Conservation (phyloP, 1,140 invertebrate species). For the Hycleus phaleratus region DNA sequence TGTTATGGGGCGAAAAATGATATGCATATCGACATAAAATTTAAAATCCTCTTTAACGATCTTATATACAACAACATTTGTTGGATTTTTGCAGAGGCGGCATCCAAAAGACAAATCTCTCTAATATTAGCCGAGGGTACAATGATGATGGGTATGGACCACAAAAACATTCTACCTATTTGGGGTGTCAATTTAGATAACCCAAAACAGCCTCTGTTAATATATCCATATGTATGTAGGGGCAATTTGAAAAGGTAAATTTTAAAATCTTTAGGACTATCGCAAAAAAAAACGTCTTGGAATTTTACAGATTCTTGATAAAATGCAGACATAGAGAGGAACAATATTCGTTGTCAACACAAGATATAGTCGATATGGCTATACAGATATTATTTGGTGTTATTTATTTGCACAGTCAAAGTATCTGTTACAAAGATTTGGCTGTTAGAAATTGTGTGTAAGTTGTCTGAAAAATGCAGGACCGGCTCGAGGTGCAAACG, state of each 20-base stretch:
- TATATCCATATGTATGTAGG: constrained; percentile 71
- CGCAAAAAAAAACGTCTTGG: neutral
- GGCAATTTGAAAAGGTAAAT: constrained; percentile 80
- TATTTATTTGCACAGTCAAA: constrained; percentile 82
- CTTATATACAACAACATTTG: neutral
- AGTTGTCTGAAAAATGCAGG: constrained; percentile 42
- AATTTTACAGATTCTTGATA: constrained; percentile 50
- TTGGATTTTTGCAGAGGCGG: constrained; percentile 54
- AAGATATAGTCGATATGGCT: constrained; percentile 84
- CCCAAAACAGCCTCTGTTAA: constrained; percentile 63
- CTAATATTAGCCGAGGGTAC: constrained; percentile 76
- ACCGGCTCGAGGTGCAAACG: too few species aligned
- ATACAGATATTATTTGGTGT: constrained; percentile 81
- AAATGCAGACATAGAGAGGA: constrained; percentile 53
- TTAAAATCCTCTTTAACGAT: neutral
- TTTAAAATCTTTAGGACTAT: neutral
- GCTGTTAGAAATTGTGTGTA: constrained; percentile 85
- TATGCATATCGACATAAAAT: neutral
- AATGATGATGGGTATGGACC: constrained; percentile 70
- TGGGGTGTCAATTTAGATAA: constrained; percentile 73
- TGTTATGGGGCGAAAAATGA: neutral
- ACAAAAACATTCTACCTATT: constrained; percentile 75
- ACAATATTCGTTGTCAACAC: constrained; percentile 59
- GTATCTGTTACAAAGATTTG: constrained; percentile 84
- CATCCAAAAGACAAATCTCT: constrained; percentile 73